Conservation (phyloP, 2,797 vertebrate species). For the Salmo trutta region DNA sequence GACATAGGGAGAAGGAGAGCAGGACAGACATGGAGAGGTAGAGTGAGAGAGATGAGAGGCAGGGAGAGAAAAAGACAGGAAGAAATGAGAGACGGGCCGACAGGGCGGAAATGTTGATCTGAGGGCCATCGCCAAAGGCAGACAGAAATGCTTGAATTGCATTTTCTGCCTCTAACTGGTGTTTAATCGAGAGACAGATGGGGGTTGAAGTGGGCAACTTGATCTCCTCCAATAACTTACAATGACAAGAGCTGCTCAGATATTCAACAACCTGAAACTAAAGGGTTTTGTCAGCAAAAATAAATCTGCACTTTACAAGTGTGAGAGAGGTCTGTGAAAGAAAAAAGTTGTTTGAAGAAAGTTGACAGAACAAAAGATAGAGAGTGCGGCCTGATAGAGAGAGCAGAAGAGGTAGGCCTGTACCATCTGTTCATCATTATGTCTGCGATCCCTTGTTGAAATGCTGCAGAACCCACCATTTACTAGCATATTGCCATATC, state of each 20-base stretch:
- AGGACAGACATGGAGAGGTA: slow-evolving; percentile 43
- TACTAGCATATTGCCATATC: slow-evolving; percentile 13
- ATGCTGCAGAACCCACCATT: slow-evolving; percentile 39
- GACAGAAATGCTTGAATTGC: slow-evolving; percentile 69
- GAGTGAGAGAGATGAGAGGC: slow-evolving; percentile 45
- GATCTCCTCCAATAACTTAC: slow-evolving; percentile 67
- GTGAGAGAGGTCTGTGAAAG: slow-evolving; percentile 17
- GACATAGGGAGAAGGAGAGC: slow-evolving; percentile 57
- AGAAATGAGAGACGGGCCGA: slow-evolving; percentile 33
- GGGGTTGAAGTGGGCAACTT: slow-evolving; percentile 56
- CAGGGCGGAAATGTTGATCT: slow-evolving; percentile 57
- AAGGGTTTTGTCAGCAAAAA: slow-evolving; percentile 55
- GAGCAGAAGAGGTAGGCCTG: slow-evolving; percentile 4
- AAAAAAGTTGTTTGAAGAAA: slow-evolving; percentile 45
- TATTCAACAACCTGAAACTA: slow-evolving; percentile 68
- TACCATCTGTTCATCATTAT: slow-evolving; percentile 63
- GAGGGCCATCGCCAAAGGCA: slow-evolving; percentile 59
- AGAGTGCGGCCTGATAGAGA: slow-evolving; percentile 24
- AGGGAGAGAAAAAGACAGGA: slow-evolving; percentile 43
- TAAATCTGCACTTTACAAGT: slow-evolving; percentile 13
- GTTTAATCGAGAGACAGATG: slow-evolving; percentile 49
- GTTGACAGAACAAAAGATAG: slow-evolving; percentile 47
- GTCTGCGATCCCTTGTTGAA: slow-evolving; percentile 42
- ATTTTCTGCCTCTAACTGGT: slow-evolving; percentile 64
- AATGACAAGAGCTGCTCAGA: slow-evolving; percentile 63